A percentile compares a stretch with the other conserved stretches of the same genome.
Conservation (phyloP, 2,888 invertebrate species). For the Actias luna region DNA sequence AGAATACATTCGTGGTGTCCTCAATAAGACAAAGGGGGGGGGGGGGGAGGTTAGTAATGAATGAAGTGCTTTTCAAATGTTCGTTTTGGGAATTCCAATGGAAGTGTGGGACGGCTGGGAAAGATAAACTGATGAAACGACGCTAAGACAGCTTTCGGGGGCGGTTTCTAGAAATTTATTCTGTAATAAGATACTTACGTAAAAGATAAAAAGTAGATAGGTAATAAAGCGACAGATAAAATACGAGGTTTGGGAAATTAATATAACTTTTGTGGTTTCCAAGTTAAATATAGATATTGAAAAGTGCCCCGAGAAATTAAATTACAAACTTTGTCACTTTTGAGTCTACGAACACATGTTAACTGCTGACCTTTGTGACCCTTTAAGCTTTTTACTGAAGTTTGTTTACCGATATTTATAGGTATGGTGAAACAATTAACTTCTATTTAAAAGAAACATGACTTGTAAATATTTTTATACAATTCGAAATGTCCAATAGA, state of each 20-base stretch:
- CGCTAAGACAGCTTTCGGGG: conserved; percentile 40
- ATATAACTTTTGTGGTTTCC: neutral
- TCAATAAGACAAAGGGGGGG: conserved; percentile 44
- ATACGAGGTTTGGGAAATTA: neutral
- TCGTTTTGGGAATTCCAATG: conserved; percentile 49
- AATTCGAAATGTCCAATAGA: too few relatives aligned
- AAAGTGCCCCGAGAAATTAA: neutral
- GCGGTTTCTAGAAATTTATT: conserved; percentile 50
- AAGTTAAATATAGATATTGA: neutral
- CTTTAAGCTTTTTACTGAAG: neutral
- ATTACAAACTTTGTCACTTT: neutral
- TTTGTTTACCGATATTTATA: too few relatives aligned
- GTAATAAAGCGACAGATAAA: conserved; percentile 3
- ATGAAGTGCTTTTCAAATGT: conserved; percentile 52
- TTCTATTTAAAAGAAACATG: too few relatives aligned
- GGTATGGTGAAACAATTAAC: too few relatives aligned
- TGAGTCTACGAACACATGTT: neutral
- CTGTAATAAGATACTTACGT: conserved; percentile 36
- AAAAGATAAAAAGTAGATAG: conserved; percentile 10
- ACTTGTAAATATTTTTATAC: too few relatives aligned
- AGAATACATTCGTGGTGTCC: conserved; percentile 1
- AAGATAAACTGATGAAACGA: conserved; percentile 55
- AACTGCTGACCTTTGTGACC: neutral
- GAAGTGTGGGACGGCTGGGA: conserved; percentile 50
- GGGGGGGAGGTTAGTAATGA: conserved; percentile 50